Evolutionary conservation across 1,140 invertebrate species (phyloP), one percentile per base, ranked within the genome.

Genomic region (Trichonephila inaurata): DNA sequence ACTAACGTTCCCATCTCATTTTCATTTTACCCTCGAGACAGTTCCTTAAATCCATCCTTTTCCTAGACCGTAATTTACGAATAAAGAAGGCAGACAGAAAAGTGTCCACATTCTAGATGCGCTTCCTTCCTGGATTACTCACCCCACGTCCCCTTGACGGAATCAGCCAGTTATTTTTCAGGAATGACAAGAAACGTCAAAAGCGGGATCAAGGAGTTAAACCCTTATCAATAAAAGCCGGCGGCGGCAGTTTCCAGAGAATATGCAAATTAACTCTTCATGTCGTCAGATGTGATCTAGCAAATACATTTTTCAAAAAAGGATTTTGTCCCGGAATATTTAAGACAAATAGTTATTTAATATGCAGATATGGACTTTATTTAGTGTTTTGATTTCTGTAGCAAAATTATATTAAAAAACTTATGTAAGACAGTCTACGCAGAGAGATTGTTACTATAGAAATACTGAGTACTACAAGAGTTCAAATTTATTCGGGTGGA

Each of bases 141-240:
- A 5, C 28, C 3, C 28, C 24, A 33, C 33, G 14, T 77, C 72
- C 0, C 28, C 14, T 40, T 77, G 72, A 77, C 33, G 18, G 28
- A 77, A 77, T 77, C 28, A 4, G 16, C 28, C 72, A 77, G 72
- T 33, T 40, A 77, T 77, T 77, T 77, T 77, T 77, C 72, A 77
- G 28, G 18, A 16, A 33, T 77, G 72, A 77, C 33, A 77, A 18
- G 33, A 18, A 24, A 8, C 14, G 21, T 18, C 28, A 24, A 40
- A 77, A 40, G 19, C 33, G 5, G 72, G 72, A 77, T 77, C 33
- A 77, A 10, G 18, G 72, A 77, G 12, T 77, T 51, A 51, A 51
- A 51, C 51, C 51, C 51, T 51, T 51, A 51, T 51, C 51, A 51
- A 51, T 51, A 51, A 77, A 77, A 77, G 16, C 72, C 24, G 28